Evolutionary conservation across 2,888 invertebrate species (phyloP), one percentile per base, ranked within the genome.

Genomic region (Melipona bicolor): DNA sequence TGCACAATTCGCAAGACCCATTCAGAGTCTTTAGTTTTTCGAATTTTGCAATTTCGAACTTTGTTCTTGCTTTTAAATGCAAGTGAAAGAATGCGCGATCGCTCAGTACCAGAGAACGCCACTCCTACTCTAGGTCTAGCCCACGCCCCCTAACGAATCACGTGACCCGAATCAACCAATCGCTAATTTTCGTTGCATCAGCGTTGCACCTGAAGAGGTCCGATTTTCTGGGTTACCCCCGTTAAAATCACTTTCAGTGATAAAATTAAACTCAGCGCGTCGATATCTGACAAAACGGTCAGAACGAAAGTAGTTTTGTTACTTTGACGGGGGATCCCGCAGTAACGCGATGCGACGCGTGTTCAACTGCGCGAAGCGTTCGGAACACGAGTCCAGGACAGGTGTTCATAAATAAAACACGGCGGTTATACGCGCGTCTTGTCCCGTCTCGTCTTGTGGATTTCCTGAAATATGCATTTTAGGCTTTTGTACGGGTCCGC

Each of bases 401-500:
- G 67, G 36, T 65, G 65, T 76, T 73, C 71, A 80, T 87, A 87
- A 85, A 81, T 85, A 87, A 87, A 64, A 71, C 54, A 76, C 49
- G 43, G 67, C 64, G 70, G 68, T 77, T 73, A 70, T 69, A 80
- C 75, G 70, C 78, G 77, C 65, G 78, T 79, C 85, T 76, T 68
- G 85, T 84, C 71, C 69, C 74, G 75, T 80, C 78, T 75, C 73
- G 87, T 83, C 89, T 84, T 77, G 81, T 82, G 85, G 86, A 90
- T 89, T 90, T 89, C 85, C 82, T 87, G 86, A 86, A 90, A 90
- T 89, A 90, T 90, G 83, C 86, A 90, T 85, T 88, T 78, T 76
- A 75, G 56, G 87, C 79, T 88, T 88, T 87, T 85, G 79, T 88
- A 79, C 76, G 62, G 71, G 62, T 81, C 76, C 43, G 68, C 65